These are phyloP conservation scores for Cervus canadensis DNA, from an alignment of 2,113 vertebrate species.

Conservation along the genomic window DNA sequence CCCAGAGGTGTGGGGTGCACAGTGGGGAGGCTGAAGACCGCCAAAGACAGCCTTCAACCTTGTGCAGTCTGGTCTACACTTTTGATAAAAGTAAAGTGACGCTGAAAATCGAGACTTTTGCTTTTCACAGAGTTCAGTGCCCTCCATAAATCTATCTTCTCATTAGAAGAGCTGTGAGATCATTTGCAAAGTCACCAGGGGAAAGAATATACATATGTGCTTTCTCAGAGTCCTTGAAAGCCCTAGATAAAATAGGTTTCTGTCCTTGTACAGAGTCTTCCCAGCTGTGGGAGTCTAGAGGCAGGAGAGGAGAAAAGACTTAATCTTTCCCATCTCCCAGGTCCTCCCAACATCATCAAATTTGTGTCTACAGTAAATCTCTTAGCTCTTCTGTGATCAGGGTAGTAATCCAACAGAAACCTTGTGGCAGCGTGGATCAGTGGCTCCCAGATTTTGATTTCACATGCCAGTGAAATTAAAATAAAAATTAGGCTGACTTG, in stretches of 20 bases:
- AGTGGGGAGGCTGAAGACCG: neutral
- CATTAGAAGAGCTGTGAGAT: neutral
- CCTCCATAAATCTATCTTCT: neutral
- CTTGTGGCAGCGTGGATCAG: neutral
- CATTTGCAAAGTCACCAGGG: neutral
- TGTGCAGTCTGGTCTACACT: neutral
- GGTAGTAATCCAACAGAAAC: neutral
- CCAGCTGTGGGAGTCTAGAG: neutral
- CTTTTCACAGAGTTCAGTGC: neutral
- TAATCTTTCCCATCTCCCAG: neutral
- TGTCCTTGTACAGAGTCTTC: neutral
- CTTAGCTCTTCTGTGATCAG: neutral
- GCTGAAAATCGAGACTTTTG: neutral
- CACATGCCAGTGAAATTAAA: neutral
- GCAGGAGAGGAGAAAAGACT: neutral
- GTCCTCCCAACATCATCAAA: neutral
- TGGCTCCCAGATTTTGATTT: neutral
- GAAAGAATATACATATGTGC: neutral
- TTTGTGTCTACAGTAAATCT: neutral
- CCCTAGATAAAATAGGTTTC: neutral
- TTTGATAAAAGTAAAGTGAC: neutral
- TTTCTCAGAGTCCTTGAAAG: neutral
- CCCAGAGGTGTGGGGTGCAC: neutral
- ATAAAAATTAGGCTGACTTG: neutral
- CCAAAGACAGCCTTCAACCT: neutral